Evolutionary conservation across 2,888 invertebrate genomes (phyloP).

Genomic region (Pseudoips prasinana): DNA sequence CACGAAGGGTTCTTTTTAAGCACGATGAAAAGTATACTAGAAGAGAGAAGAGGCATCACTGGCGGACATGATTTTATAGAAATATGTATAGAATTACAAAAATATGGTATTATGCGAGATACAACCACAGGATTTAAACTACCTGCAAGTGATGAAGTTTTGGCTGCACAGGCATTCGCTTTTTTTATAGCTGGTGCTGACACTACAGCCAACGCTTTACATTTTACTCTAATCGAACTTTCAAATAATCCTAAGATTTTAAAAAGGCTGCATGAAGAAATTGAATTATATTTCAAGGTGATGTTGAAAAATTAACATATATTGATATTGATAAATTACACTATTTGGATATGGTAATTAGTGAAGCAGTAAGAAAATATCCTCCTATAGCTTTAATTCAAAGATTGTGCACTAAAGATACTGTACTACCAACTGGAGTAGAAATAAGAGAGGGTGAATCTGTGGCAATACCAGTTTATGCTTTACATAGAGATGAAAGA

Average conservation of each 20-base stretch:
- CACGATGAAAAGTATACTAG: slow-evolving; percentile 49
- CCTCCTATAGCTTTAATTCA: slow-evolving; percentile 52
- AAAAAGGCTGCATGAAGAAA: slow-evolving; percentile 54
- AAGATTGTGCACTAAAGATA: slow-evolving; percentile 47
- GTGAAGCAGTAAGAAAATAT: slow-evolving; percentile 56
- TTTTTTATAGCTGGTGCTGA: slow-evolving; percentile 73
- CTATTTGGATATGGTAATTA: slow-evolving; percentile 63
- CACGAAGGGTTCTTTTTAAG: slow-evolving; percentile 56
- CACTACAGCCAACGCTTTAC: slow-evolving; percentile 60
- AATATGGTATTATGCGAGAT: slow-evolving; percentile 50
- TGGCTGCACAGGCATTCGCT: slow-evolving; percentile 69
- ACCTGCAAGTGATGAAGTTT: slow-evolving; percentile 49
- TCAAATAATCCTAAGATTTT: slow-evolving; percentile 57
- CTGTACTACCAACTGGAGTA: slow-evolving; percentile 44
- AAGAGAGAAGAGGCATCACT: slow-evolving; percentile 34
- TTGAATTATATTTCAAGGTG: slow-evolving; percentile 46
- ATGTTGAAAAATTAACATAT: slow-evolving; percentile 44
- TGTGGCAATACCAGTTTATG: slow-evolving; percentile 45
- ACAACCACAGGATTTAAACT: slow-evolving; percentile 43
- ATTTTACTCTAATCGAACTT: slow-evolving; percentile 57
- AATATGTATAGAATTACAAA: slow-evolving; percentile 54
- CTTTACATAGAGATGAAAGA: slow-evolving; percentile 56
- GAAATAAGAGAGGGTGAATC: slow-evolving; percentile 41
- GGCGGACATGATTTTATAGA: slow-evolving; percentile 55
- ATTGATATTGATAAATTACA: slow-evolving; percentile 51